Evolutionary conservation across 2,113 vertebrate genomes (phyloP).

Genomic region (Etia nguti): DNA sequence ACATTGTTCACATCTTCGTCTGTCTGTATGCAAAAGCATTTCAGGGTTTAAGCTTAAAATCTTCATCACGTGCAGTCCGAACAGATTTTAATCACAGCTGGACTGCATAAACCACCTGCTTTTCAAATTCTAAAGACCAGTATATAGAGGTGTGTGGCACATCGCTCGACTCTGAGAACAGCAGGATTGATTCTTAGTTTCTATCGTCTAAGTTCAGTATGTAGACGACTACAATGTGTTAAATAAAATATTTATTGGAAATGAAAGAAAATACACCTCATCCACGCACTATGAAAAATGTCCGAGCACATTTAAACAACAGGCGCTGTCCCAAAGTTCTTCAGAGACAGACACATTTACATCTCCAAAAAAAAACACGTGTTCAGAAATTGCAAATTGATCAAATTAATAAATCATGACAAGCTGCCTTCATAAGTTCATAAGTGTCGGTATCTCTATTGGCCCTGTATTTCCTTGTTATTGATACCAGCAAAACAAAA

Average conservation of each 20-base stretch:
- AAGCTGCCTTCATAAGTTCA: not conserved
- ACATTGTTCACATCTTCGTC: not conserved
- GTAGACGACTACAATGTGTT: not conserved
- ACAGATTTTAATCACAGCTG: not conserved
- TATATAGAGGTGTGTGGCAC: not conserved
- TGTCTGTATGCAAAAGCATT: not conserved
- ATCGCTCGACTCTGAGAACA: not conserved
- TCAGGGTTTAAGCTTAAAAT: not conserved
- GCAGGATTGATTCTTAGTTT: not conserved
- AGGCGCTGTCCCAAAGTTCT: not conserved
- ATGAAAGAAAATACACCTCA: not conserved
- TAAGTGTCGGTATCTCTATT: not conserved
- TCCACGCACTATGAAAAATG: not conserved
- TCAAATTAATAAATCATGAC: rapidly evolving
- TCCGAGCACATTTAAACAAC: not conserved
- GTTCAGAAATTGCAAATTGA: not conserved
- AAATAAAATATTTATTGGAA: not conserved
- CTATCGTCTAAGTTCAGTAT: not conserved
- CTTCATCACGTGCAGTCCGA: not conserved
- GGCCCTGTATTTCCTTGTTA: not conserved
- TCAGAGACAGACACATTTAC: not conserved
- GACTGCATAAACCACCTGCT: not conserved
- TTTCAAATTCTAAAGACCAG: not conserved
- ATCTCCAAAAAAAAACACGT: not conserved
- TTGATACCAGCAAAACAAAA: not conserved